A percentile compares a stretch with the other conserved stretches of the same genome.
Evolutionary conservation across 2,888 invertebrate species (phyloP).

Genomic region (Biston stratarius): DNA sequence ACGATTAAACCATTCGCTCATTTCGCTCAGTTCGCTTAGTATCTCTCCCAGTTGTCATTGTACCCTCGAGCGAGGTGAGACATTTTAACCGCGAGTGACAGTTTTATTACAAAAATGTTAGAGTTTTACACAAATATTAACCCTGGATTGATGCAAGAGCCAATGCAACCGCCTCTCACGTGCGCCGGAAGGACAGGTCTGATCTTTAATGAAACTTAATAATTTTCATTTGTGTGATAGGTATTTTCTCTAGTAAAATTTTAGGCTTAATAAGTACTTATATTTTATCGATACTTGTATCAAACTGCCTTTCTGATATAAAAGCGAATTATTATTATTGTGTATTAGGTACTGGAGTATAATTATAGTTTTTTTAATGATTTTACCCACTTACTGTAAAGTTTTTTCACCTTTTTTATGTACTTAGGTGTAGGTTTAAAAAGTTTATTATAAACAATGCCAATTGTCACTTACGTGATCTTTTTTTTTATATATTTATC

Average conservation of each 20-base stretch:
- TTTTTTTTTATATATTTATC: too few species aligned
- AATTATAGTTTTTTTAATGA: background rate
- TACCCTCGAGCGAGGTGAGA: slow-evolving; percentile 21
- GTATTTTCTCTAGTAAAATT: background rate
- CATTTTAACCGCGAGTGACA: slow-evolving; percentile 47
- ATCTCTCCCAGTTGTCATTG: slow-evolving; percentile 16
- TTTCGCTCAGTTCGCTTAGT: background rate
- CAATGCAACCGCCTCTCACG: slow-evolving; percentile 85
- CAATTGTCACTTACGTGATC: too few species aligned
- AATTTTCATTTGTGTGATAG: background rate
- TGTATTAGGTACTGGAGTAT: background rate
- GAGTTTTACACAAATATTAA: slow-evolving; percentile 90
- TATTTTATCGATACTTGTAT: too few species aligned
- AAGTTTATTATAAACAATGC: too few species aligned
- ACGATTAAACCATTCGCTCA: slow-evolving; percentile 12
- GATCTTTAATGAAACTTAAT: slow-evolving; percentile 34
- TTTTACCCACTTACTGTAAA: background rate
- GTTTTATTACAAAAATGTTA: slow-evolving; percentile 85
- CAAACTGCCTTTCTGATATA: background rate
- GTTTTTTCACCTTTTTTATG: too few species aligned
- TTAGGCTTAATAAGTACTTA: too few species aligned
- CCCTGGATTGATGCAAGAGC: slow-evolving; percentile 87
- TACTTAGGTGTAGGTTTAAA: too few species aligned
- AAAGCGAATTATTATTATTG: background rate
- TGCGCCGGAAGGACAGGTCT: slow-evolving; percentile 89